A percentile compares a stretch with the other conserved stretches of the same genome.
phyloP scores from a whole-genome alignment of 2,113 vertebrate species.

The Equus quagga region DNA sequence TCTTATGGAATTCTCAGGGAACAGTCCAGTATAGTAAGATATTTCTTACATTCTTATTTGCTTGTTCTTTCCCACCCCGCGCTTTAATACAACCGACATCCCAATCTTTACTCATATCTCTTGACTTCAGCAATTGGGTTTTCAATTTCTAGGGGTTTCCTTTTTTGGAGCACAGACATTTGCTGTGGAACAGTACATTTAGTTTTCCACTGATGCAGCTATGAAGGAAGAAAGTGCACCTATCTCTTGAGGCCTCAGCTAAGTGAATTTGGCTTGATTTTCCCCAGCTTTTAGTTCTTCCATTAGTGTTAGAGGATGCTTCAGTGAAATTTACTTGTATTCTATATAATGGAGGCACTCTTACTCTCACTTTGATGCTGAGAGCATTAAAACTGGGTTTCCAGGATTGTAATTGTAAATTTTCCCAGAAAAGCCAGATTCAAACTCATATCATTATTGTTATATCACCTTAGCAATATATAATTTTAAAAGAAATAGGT shows the following conservation, averaged over 20 bases:
- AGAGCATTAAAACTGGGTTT: slow-evolving; percentile 71
- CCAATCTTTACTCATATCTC: slow-evolving; percentile 76
- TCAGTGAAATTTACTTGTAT: slow-evolving; percentile 78
- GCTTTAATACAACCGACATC: slow-evolving; percentile 67
- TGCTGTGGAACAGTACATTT: slow-evolving; percentile 74
- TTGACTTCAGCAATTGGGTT: slow-evolving; percentile 75
- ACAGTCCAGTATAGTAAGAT: slow-evolving; percentile 67
- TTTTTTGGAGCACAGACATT: slow-evolving; percentile 73
- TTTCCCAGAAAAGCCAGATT: slow-evolving; percentile 70
- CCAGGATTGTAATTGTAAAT: background rate
- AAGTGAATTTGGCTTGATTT: slow-evolving; percentile 81
- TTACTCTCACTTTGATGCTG: slow-evolving; percentile 59
- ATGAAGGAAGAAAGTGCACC: slow-evolving; percentile 80
- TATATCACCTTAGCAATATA: background rate
- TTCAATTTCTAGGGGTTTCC: slow-evolving; percentile 80
- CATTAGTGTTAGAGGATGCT: slow-evolving; percentile 79
- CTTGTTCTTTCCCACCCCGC: slow-evolving; percentile 69
- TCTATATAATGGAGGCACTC: slow-evolving; percentile 65
- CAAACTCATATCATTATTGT: slow-evolving; percentile 56
- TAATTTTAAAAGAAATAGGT: background rate
- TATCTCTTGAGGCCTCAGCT: slow-evolving; percentile 77
- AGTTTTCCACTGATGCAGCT: slow-evolving; percentile 80
- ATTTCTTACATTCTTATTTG: slow-evolving; percentile 82
- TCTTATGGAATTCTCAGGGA: slow-evolving; percentile 81
- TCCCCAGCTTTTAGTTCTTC: slow-evolving; percentile 77